Conservation (phyloP, 2,888 invertebrate genomes). For the Rhagophthalmus giganteus region DNA sequence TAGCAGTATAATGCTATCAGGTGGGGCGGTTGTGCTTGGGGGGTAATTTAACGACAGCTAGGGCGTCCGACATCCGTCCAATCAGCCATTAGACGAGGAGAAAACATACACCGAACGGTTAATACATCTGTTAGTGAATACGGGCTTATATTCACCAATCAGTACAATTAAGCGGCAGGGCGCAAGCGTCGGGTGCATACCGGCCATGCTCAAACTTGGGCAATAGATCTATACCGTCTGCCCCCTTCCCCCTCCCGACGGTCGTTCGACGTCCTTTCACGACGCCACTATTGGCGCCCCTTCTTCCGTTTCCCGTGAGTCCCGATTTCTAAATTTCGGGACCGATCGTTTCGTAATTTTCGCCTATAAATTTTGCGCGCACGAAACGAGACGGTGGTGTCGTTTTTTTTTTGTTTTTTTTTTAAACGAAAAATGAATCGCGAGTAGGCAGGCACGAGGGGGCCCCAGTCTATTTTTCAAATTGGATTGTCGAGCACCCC, state of each 20-base stretch:
- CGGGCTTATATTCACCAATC: constrained; percentile 32
- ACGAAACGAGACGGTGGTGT: too few relatives aligned
- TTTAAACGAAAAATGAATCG: too few relatives aligned
- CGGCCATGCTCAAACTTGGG: constrained; percentile 30
- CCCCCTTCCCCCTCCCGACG: constrained; percentile 19
- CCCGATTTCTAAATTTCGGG: constrained; percentile 1
- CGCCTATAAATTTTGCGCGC: too few relatives aligned
- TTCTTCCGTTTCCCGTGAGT: constrained; percentile 5
- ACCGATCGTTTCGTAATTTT: too few relatives aligned
- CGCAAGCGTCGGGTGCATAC: constrained; percentile 26
- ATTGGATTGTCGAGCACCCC: constrained; percentile 23
- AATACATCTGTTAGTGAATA: constrained; percentile 27
- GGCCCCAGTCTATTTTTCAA: constrained; percentile 15
- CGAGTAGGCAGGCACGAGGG: constrained; percentile 13
- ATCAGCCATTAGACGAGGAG: constrained; percentile 39
- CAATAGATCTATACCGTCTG: constrained; percentile 31
- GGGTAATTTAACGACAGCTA: constrained; percentile 38
- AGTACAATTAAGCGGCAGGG: constrained; percentile 19
- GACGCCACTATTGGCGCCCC: constrained; percentile 23
- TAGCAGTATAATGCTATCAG: constrained; percentile 14
- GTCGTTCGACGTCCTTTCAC: constrained; percentile 11
- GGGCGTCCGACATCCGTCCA: constrained; percentile 38
- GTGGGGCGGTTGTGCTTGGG: constrained; percentile 29
- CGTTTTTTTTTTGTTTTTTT: too few relatives aligned
- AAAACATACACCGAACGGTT: constrained; percentile 30